Conservation (phyloP, 2,797 vertebrate genomes). For the Apogon talboti region DNA sequence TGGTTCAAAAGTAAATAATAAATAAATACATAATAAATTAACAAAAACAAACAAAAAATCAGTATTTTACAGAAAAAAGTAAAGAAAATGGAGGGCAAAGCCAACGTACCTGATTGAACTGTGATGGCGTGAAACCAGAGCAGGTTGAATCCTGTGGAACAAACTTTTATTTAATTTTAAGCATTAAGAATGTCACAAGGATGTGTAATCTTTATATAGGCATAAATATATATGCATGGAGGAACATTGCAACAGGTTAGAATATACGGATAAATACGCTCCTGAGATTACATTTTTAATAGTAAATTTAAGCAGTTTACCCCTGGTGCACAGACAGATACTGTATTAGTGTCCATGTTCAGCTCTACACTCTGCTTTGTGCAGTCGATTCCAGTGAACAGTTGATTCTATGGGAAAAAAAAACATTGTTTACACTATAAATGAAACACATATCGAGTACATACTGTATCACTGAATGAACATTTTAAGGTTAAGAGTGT, state of each 20-base stretch:
- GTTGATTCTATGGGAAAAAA: constrained; percentile 48
- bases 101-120: constrained; percentile 73
- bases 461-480: background rate
- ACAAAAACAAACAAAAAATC: background rate
- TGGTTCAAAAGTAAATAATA: background rate
- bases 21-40: background rate
- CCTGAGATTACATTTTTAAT: background rate
- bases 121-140: constrained; percentile 21
- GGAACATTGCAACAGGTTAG: background rate
- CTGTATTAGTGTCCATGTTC: constrained; percentile 53
- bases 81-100: no score
- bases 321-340: constrained; percentile 69
- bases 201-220: background rate
- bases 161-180: constrained; percentile 8
- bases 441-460: background rate
- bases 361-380: constrained; percentile 65
- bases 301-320: constrained; percentile 45
- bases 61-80: background rate
- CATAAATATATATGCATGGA: background rate
- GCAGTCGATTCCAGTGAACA: constrained; percentile 80
- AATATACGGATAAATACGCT: background rate
- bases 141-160: constrained; percentile 64
- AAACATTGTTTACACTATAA: background rate
- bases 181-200: background rate
- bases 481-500: background rate